These are phyloP conservation scores for Amiota communis DNA, from an alignment of 2,888 invertebrate genomes.

Conservation along the genomic window DNA sequence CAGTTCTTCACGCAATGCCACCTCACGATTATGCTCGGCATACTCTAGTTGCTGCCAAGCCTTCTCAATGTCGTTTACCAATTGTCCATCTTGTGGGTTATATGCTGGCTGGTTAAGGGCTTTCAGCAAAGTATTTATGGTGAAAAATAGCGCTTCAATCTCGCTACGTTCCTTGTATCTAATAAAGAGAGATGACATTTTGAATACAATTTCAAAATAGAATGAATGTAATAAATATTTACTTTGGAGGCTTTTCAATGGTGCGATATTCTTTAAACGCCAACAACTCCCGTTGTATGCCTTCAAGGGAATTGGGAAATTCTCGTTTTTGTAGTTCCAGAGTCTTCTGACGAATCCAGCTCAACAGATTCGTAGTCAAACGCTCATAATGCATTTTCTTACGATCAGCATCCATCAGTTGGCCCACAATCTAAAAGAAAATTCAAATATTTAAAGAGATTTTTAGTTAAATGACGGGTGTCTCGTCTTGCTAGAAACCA, in stretches of 20 bases:
- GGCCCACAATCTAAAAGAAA: conserved; percentile 87
- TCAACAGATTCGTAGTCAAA: conserved; percentile 87
- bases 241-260: conserved; percentile 98
- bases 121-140: conserved; percentile 96
- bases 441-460: conserved; percentile 23
- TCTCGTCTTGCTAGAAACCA: conserved; percentile 42
- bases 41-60: conserved; percentile 95
- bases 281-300: conserved; percentile 91
- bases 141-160: conserved; percentile 96
- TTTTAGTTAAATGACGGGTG: conserved; percentile 29
- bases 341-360: conserved; percentile 94
- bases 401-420: conserved; percentile 95
- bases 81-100: conserved; percentile 89
- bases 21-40: conserved; percentile 94
- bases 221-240: conserved; percentile 78
- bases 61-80: conserved; percentile 95
- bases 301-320: conserved; percentile 95
- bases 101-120: conserved; percentile 92
- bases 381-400: conserved; percentile 92
- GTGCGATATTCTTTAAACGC: conserved; percentile 96
- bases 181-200: conserved; percentile 19
- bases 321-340: conserved; percentile 85
- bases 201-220: not conserved
- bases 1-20: conserved; percentile 92
- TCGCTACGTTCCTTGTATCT: conserved; percentile 97